Conservation (phyloP, 2,797 vertebrate species). For the Prionace glauca region DNA sequence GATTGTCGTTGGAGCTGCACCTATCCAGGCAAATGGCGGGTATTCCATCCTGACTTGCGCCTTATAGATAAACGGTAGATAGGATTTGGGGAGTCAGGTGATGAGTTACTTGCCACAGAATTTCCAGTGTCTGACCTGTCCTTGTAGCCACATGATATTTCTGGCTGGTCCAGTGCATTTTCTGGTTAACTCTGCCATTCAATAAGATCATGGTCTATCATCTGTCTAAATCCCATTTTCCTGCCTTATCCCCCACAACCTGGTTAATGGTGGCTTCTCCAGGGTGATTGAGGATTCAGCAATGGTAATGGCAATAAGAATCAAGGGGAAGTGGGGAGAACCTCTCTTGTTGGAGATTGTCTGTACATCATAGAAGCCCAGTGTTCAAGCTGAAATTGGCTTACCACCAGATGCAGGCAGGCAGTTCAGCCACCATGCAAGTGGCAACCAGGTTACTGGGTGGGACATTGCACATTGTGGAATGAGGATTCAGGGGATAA, state of each 20-base stretch:
- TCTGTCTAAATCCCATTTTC: no score
- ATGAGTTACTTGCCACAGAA: not conserved
- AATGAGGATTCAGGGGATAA: not conserved
- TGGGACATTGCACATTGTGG: not conserved
- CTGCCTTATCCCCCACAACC: no score
- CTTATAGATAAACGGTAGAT: no score
- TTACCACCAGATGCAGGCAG: not conserved
- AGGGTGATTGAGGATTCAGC: not conserved
- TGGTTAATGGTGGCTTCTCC: no score
- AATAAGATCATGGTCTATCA: no score
- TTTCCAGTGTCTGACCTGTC: not conserved
- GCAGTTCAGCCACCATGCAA: not conserved
- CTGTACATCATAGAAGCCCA: not conserved
- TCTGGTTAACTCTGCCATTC: not conserved
- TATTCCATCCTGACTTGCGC: not conserved
- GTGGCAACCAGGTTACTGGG: not conserved
- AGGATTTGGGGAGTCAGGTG: no score
- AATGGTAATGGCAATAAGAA: not conserved
- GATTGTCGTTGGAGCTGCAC: not conserved
- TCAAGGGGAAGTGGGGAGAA: not conserved
- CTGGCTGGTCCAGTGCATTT: not conserved
- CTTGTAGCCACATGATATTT: not conserved
- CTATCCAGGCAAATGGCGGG: not conserved
- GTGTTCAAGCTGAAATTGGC: not conserved
- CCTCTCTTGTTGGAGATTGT: not conserved